Conservation (phyloP, 2,888 invertebrate species). For the Nomada flava region DNA sequence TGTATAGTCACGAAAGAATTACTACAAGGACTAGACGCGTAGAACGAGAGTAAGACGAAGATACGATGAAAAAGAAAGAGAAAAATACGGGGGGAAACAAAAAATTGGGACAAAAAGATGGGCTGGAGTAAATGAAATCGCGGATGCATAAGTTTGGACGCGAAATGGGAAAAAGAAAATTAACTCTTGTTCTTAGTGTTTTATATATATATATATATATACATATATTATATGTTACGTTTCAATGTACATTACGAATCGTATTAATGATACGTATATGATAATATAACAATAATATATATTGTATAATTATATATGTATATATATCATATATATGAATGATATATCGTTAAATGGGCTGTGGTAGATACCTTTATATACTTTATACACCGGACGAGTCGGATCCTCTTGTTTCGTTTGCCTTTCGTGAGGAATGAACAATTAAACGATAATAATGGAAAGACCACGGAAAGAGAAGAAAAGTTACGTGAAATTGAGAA, state of each 20-base stretch:
- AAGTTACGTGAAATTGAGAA: conserved; percentile 6
- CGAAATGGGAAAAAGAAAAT: conserved; percentile 32
- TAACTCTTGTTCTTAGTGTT: conserved; percentile 62
- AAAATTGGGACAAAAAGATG: neutral
- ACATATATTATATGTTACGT: conserved; percentile 65
- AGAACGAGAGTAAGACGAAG: neutral
- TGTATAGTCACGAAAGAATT: conserved; percentile 2
- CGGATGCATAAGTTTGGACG: conserved; percentile 26
- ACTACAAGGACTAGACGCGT: neutral
- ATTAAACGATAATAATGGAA: conserved; percentile 26
- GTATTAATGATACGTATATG: conserved; percentile 69
- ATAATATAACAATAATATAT: conserved; percentile 67
- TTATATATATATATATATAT: conserved; percentile 66
- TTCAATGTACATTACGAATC: conserved; percentile 63
- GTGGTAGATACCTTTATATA: conserved; percentile 82
- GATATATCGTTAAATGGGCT: conserved; percentile 83
- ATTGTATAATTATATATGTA: conserved; percentile 67
- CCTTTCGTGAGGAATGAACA: conserved; percentile 42
- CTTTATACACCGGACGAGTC: conserved; percentile 68
- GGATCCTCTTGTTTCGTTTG: conserved; percentile 64
- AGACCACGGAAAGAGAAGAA: neutral
- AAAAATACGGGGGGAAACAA: neutral
- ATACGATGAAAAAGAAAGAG: neutral
- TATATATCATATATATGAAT: conserved; percentile 63
- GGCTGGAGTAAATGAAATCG: neutral